phyloP scores from a whole-genome alignment of 1,140 invertebrate genomes.

The Drosophila orena region DNA sequence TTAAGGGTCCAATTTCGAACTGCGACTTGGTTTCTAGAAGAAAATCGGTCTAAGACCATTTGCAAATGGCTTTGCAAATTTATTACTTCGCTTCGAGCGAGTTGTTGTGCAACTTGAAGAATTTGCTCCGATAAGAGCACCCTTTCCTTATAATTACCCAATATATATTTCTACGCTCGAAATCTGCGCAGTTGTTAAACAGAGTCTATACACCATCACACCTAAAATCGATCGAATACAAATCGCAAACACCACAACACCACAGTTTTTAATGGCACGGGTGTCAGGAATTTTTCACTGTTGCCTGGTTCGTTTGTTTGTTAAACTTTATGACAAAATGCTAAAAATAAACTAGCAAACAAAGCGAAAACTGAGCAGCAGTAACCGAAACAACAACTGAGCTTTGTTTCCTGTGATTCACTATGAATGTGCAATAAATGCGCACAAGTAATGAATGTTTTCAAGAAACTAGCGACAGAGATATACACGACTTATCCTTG shows the following conservation, averaged over 20 bases:
- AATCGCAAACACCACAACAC: slow-evolving; percentile 10
- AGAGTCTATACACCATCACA: slow-evolving; percentile 6
- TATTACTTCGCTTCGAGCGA: slow-evolving; percentile 1
- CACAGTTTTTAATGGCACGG: slow-evolving; percentile 53
- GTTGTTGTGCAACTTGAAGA: slow-evolving; percentile 16
- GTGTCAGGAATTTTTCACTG: slow-evolving; percentile 63
- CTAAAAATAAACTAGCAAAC: slow-evolving; percentile 70
- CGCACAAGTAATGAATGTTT: slow-evolving; percentile 9
- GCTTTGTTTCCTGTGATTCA: slow-evolving; percentile 38
- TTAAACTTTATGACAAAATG: slow-evolving; percentile 81
- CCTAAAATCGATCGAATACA: slow-evolving; percentile 38
- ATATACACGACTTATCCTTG: slow-evolving; percentile 1
- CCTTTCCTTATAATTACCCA: slow-evolving; percentile 29
- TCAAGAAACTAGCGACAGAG: neutral
- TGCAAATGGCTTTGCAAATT: slow-evolving; percentile 18
- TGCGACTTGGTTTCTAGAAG: slow-evolving; percentile 25
- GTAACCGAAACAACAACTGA: slow-evolving; percentile 37
- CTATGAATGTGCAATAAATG: slow-evolving; percentile 55
- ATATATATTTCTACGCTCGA: slow-evolving; percentile 23
- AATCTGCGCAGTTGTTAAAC: slow-evolving; percentile 48
- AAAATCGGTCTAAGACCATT: neutral
- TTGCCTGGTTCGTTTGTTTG: slow-evolving; percentile 63
- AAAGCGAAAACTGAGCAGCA: slow-evolving; percentile 28
- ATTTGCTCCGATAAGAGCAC: slow-evolving; percentile 30
- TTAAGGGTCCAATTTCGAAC: slow-evolving; percentile 2